phyloP scores from a whole-genome alignment of 2,888 invertebrate species.

The Melinaea marsaeus region DNA sequence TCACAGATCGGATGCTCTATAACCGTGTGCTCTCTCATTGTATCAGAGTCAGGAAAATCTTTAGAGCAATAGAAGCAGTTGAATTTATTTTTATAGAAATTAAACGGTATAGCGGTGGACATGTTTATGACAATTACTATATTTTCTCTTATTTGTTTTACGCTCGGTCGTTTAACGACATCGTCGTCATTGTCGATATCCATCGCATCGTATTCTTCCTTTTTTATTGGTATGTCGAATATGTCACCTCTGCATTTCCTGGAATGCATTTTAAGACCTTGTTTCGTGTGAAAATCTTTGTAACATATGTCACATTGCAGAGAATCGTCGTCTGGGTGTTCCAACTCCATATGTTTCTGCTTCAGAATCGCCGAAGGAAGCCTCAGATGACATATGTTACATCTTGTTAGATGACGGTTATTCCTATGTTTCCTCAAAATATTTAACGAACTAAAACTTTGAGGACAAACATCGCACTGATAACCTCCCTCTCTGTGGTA shows the following conservation, averaged over 20 bases:
- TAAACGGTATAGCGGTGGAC: slow-evolving; percentile 72
- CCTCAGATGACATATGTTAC: slow-evolving; percentile 60
- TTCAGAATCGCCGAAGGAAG: slow-evolving; percentile 63
- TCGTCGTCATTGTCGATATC: slow-evolving; percentile 56
- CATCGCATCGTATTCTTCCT: slow-evolving; percentile 55
- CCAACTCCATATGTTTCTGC: slow-evolving; percentile 63
- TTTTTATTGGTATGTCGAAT: slow-evolving; percentile 52
- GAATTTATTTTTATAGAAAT: slow-evolving; percentile 70
- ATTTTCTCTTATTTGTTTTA: slow-evolving; percentile 66
- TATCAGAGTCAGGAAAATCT: slow-evolving; percentile 65
- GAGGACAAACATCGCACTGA: slow-evolving; percentile 60
- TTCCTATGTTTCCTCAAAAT: slow-evolving; percentile 63
- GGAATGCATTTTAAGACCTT: slow-evolving; percentile 63
- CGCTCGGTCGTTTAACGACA: slow-evolving; percentile 58
- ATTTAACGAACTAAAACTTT: slow-evolving; percentile 59
- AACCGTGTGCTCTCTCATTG: slow-evolving; percentile 62
- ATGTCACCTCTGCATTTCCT: slow-evolving; percentile 61
- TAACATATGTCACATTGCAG: slow-evolving; percentile 61
- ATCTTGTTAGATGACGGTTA: slow-evolving; percentile 62
- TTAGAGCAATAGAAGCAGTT: slow-evolving; percentile 72
- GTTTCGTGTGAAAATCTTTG: slow-evolving; percentile 67
- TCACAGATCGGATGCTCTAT: slow-evolving; percentile 64
- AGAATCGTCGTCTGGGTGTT: slow-evolving; percentile 67
- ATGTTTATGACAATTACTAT: slow-evolving; percentile 66
- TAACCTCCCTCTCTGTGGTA: slow-evolving; percentile 71